A percentile compares a stretch with the other conserved stretches of the same genome.
phyloP scores from a whole-genome alignment of 2,113 vertebrate genomes.

The Lathamus discolor region DNA sequence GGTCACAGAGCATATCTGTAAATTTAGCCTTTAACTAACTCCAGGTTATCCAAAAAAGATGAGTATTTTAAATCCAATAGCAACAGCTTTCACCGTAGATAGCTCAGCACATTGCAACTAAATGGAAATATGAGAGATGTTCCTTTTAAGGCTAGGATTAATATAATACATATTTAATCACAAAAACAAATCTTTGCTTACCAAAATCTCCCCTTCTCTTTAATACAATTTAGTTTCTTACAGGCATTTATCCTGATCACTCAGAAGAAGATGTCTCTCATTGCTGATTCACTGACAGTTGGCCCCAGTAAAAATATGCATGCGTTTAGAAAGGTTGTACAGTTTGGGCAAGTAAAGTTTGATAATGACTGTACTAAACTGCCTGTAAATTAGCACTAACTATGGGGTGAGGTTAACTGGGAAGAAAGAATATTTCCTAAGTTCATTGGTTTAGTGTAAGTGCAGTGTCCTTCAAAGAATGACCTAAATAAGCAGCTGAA shows the following conservation, averaged over 20 bases:
- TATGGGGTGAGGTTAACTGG: background rate
- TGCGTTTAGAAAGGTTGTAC: background rate
- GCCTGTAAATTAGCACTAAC: background rate
- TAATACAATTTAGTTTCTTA: background rate
- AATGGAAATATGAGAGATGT: background rate
- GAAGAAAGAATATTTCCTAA: background rate
- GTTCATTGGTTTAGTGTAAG: background rate
- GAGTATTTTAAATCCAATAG: background rate
- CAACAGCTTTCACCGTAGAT: background rate
- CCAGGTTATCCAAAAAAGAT: background rate
- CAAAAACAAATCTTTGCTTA: background rate
- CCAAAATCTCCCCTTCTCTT: background rate
- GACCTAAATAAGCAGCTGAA: background rate
- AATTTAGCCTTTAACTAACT: background rate
- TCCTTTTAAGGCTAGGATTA: background rate
- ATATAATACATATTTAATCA: background rate
- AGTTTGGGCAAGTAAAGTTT: background rate
- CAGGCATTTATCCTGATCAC: background rate
- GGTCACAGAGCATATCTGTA: background rate
- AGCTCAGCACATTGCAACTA: background rate
- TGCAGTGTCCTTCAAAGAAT: background rate
- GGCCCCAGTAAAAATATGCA: background rate
- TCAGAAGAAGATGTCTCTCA: background rate
- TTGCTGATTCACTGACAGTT: background rate
- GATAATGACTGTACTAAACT: background rate